Base-by-base conservation (phyloP, 1,140 invertebrate species). In the Aphidius ervi region DNA sequence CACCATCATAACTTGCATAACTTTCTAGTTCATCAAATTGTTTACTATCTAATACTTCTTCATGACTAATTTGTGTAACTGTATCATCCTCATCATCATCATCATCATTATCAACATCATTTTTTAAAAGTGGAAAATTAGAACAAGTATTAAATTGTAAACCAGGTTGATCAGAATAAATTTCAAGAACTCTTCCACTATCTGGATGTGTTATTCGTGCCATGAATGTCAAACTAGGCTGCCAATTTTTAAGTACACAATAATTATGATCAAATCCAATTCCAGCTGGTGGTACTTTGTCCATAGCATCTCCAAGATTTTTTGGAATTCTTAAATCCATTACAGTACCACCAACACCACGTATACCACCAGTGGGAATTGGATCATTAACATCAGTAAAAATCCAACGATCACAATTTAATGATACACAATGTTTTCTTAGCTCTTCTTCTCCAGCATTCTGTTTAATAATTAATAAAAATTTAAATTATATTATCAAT, bases 121-220 rank as follows among this genome's bases (percentile, higher is more conserved):
- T 39, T 42, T 6, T 60, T 20, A 49, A 67, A 56, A 75, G 72
- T 0, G 87, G 87, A 9, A 96, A 74, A 69, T 83, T 88, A 69
- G 93, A 90, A 0, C 83, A 82, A 0, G 93, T 95, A 73, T 96
- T 95, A 66, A 97, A 87, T 67, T 95, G 92, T 6, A 96, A 82
- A 39, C 92, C 93, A 1, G 91, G 91, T 70, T 95, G 91, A 72
- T 93, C 86, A 23, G 88, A 91, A 67, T 85, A 87, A 1, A 95
- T 78, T 75, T 94, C 89, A 53, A 96, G 66, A 39, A 75, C 80
- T 49, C 92, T 82, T 5, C 92, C 91, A 66, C 82, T 85, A 31
- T 74, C 68, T 9, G 84, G 83, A 74, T 94, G 89, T 9, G 74
- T 70, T 0, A 88, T 82, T 59, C 86, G 86, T 9, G 74, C 74